Percentiles rank a stretch among this genome's conserved stretches.
phyloP scores from a whole-genome alignment of 2,888 invertebrate genomes.

The Torymus texanus region DNA sequence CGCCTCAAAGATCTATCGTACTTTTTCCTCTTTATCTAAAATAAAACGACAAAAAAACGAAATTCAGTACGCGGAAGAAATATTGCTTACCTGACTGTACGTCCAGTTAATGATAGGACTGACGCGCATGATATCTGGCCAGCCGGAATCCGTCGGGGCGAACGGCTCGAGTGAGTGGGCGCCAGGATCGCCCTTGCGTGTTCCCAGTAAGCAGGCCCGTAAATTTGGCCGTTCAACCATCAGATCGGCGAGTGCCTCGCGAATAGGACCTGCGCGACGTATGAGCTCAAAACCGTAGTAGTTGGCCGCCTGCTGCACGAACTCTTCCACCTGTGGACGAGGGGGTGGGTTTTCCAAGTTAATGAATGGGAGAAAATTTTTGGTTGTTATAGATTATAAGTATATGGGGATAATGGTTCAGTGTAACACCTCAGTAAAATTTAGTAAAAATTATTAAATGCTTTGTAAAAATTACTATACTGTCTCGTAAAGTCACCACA shows the following conservation, averaged over 20 bases:
- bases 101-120: constrained; percentile 95
- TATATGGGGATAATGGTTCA: no score
- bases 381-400: no score
- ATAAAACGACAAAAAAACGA: not conserved
- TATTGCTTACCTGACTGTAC: constrained; percentile 80
- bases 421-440: no score
- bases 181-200: constrained; percentile 90
- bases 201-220: constrained; percentile 94
- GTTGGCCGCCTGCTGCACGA: constrained; percentile 83
- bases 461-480: no score
- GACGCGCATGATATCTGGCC: constrained; percentile 93
- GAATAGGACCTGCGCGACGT: constrained; percentile 83
- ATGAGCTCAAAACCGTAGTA: constrained; percentile 86
- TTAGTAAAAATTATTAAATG: no score
- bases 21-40: no score
- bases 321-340: constrained; percentile 80
- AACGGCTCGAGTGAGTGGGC: constrained; percentile 82
- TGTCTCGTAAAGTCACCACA: no score
- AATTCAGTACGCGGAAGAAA: not conserved
- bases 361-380: no score
- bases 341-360: no score
- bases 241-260: constrained; percentile 81
- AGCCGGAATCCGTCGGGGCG: constrained; percentile 90
- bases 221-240: constrained; percentile 80
- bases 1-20: no score